phyloP scores from a whole-genome alignment of 2,797 vertebrate species.

The Aeoliscus strigatus region DNA sequence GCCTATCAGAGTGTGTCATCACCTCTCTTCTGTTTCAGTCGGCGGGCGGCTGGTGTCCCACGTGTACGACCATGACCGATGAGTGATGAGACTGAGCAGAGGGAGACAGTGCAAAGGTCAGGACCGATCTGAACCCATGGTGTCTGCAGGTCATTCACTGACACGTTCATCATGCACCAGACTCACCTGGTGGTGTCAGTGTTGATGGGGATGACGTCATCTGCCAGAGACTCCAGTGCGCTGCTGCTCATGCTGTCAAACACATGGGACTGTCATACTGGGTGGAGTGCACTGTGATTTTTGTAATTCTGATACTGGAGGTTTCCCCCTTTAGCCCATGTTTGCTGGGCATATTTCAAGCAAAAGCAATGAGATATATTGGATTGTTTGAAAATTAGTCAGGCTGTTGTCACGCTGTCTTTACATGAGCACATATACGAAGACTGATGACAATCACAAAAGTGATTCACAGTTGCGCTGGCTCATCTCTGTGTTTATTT shows the following conservation, averaged over 20 bases:
- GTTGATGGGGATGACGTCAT: constrained; percentile 44
- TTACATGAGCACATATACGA: background rate
- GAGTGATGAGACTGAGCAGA: constrained; percentile 27
- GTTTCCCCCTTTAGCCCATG: too few relatives aligned
- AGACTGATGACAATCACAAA: background rate
- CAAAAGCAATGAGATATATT: too few relatives aligned
- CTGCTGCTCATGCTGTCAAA: constrained; percentile 32
- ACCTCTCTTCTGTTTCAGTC: constrained; percentile 50
- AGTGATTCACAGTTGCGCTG: too few relatives aligned
- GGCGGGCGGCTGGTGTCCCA: constrained; percentile 42
- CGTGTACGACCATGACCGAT: constrained; percentile 41
- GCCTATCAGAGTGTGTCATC: constrained; percentile 46
- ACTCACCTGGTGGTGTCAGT: constrained; percentile 48
- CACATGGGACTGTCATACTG: background rate
- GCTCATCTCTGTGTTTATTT: too few relatives aligned
- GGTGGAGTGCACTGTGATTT: too few relatives aligned
- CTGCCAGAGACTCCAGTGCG: constrained; percentile 33
- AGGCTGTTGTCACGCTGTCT: too few relatives aligned
- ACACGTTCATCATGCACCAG: constrained; percentile 9
- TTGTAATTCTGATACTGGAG: too few relatives aligned
- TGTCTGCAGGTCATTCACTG: constrained; percentile 6
- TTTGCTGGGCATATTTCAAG: too few relatives aligned
- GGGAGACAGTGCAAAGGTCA: constrained; percentile 7
- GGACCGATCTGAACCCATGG: constrained; percentile 19
- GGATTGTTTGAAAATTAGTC: too few relatives aligned